These are phyloP conservation scores for Ancistrus triradiatus DNA, from an alignment of 2,113 vertebrate species.

Conservation along the genomic window DNA sequence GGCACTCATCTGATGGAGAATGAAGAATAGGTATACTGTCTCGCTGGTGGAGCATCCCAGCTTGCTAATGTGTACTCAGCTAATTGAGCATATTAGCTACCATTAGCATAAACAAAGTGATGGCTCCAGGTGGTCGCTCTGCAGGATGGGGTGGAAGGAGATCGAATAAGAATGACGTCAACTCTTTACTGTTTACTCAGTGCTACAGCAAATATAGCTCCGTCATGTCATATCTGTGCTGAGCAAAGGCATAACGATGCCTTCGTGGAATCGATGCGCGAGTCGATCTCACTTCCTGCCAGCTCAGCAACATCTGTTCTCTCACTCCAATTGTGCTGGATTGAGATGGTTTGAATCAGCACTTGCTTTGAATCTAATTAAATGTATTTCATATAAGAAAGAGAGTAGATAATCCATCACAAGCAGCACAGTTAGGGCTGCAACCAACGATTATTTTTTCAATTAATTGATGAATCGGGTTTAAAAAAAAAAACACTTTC, in stretches of 20 bases:
- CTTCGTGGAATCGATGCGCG: neutral
- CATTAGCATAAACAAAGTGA: conserved; percentile 42
- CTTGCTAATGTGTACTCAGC: conserved; percentile 39
- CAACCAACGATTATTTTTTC: no score
- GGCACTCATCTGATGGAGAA: conserved; percentile 28
- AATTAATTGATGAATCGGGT: no score
- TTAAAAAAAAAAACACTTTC: no score
- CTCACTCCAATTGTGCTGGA: conserved; percentile 5
- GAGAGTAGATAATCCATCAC: neutral
- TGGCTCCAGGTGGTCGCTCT: conserved; percentile 39
- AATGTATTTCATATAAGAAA: conserved; percentile 15
- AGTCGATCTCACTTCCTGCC: conserved; percentile 6
- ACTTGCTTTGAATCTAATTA: conserved; percentile 19
- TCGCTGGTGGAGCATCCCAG: conserved; percentile 29
- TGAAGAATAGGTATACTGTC: conserved; percentile 27
- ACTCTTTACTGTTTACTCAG: conserved; percentile 23
- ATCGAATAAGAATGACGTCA: neutral
- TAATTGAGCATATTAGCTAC: conserved; percentile 46
- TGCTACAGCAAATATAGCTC: conserved; percentile 15
- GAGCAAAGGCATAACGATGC: conserved; percentile 15
- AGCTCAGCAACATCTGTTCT: conserved; percentile 16
- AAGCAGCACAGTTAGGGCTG: no score
- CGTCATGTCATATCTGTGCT: conserved; percentile 5
- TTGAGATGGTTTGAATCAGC: conserved; percentile 21
- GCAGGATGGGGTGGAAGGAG: neutral